Evolutionary conservation across 64 coral and sea anemone genomes (phyloP).

Genomic region (Stylophora pistillata): DNA sequence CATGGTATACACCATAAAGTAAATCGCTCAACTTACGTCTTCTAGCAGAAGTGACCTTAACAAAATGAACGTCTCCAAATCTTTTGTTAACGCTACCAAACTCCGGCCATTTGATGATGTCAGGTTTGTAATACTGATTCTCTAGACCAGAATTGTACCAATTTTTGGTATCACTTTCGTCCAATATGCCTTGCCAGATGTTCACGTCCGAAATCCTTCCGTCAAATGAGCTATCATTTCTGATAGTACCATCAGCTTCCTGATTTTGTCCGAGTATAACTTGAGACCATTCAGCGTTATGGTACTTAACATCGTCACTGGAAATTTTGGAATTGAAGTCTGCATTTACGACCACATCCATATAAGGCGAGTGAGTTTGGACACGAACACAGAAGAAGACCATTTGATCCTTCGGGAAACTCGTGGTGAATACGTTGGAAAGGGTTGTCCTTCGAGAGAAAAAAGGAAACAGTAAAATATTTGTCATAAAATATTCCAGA

Average conservation of each 20-base stretch:
- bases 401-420: neutral
- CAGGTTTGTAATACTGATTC: neutral
- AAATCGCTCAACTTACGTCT: neutral
- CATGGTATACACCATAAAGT: too few species aligned
- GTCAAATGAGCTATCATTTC: neutral
- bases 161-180: neutral
- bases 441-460: neutral
- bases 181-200: neutral
- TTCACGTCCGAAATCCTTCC: neutral
- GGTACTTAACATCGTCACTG: neutral
- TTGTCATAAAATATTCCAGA: too few species aligned
- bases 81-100: neutral
- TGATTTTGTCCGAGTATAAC: neutral
- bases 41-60: neutral
- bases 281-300: neutral
- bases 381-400: neutral
- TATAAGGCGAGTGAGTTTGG: neutral
- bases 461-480: too few species aligned
- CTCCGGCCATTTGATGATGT: neutral
- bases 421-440: neutral
- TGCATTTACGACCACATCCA: conserved; percentile 5
- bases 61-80: neutral
- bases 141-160: neutral
- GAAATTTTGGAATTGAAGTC: neutral
- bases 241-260: neutral